phyloP scores from a whole-genome alignment of 2,113 vertebrate species.

The Salvelinus fontinalis region DNA sequence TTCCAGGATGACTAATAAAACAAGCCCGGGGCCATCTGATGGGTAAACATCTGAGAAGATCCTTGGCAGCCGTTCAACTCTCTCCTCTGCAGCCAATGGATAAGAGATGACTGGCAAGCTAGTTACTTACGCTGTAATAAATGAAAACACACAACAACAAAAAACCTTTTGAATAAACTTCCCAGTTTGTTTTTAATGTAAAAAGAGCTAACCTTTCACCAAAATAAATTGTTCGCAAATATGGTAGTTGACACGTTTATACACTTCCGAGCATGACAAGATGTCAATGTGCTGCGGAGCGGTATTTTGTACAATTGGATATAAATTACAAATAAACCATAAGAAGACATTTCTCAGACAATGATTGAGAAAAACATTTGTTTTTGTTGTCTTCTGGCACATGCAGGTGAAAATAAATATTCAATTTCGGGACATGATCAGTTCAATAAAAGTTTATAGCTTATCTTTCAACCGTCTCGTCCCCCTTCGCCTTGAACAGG shows the following conservation, averaged over 20 bases:
- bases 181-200: slow-evolving; percentile 67
- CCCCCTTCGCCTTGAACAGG: not conserved
- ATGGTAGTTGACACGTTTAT: slow-evolving; percentile 56
- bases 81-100: slow-evolving; percentile 46
- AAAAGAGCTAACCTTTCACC: slow-evolving; percentile 64
- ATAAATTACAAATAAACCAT: slow-evolving; percentile 47
- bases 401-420: slow-evolving; percentile 52
- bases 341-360: slow-evolving; percentile 42
- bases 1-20: slow-evolving; percentile 74
- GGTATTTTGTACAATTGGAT: slow-evolving; percentile 28
- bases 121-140: slow-evolving; percentile 25
- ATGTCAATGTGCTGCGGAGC: slow-evolving; percentile 15
- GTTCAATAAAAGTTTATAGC: slow-evolving; percentile 8
- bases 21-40: slow-evolving; percentile 67
- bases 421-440: slow-evolving; percentile 46
- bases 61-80: slow-evolving; percentile 73
- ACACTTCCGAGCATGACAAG: slow-evolving; percentile 24
- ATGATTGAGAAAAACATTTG: slow-evolving; percentile 22
- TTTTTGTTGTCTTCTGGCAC: slow-evolving; percentile 43
- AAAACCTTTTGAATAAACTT: slow-evolving; percentile 37
- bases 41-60: slow-evolving; percentile 65
- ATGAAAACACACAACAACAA: slow-evolving; percentile 42
- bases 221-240: slow-evolving; percentile 59
- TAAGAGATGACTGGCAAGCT: slow-evolving; percentile 43
- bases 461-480: slow-evolving; percentile 7